phyloP scores from a whole-genome alignment of 2,797 vertebrate species.

The Acipenser transmontanus region DNA sequence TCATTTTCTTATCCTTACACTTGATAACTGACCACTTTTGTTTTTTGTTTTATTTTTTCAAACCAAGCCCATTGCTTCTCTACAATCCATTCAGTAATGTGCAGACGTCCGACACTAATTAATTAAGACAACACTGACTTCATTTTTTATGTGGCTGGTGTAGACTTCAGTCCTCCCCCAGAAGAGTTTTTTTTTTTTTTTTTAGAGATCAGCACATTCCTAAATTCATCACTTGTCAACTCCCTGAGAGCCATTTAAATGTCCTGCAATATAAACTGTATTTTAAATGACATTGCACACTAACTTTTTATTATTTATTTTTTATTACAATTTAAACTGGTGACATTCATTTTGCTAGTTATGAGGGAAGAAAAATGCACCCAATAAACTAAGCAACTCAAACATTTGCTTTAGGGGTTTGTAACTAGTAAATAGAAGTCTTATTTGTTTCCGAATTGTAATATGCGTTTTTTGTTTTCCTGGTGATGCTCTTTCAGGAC shows the following conservation, averaged over 20 bases:
- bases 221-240: conserved; percentile 61
- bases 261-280: neutral
- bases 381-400: no score
- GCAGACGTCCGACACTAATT: conserved; percentile 48
- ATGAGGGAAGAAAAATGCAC: no score
- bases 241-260: conserved; percentile 50
- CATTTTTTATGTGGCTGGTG: conserved; percentile 33
- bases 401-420: no score
- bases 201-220: conserved; percentile 69
- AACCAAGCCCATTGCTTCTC: conserved; percentile 29
- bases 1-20: conserved; percentile 29
- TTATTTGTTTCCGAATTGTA: no score
- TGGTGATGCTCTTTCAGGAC: no score
- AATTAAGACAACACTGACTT: conserved; percentile 58
- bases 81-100: conserved; percentile 27
- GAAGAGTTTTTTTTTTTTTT: conserved; percentile 4
- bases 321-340: no score
- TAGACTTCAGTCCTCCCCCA: conserved; percentile 50
- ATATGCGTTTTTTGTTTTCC: no score
- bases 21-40: no score
- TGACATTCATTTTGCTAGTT: no score
- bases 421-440: no score
- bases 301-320: no score
- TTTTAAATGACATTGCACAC: neutral
- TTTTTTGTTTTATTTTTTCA: conserved; percentile 18